Percentiles rank a stretch among this genome's conserved stretches.
phyloP scores from a whole-genome alignment of 2,888 invertebrate species.

The Pseudanteris insignis region DNA sequence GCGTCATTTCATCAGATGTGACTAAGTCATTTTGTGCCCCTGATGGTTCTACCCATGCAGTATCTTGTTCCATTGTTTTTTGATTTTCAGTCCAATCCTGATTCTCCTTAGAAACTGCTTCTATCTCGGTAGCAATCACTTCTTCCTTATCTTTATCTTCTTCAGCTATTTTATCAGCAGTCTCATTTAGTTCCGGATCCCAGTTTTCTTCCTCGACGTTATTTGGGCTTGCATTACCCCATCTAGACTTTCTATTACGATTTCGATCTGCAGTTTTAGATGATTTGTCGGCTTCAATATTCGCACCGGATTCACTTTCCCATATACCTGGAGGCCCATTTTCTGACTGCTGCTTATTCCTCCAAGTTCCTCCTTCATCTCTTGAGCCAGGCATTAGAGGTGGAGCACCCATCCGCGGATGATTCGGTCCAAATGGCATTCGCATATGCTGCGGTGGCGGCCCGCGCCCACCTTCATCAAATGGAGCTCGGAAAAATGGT shows the following conservation, averaged over 20 bases:
- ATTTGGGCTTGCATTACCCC: constrained; percentile 53
- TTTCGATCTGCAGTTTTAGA: constrained; percentile 48
- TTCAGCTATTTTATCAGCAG: too few relatives aligned
- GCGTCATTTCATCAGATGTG: too few relatives aligned
- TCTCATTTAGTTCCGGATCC: too few relatives aligned
- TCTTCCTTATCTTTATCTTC: constrained; percentile 12
- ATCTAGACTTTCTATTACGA: constrained; percentile 57
- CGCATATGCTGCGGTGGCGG: constrained; percentile 53
- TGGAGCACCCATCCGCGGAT: constrained; percentile 48
- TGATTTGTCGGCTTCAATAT: constrained; percentile 44
- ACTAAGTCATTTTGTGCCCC: too few relatives aligned
- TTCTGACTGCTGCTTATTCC: constrained; percentile 45
- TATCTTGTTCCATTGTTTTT: not conserved
- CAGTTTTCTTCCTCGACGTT: constrained; percentile 25
- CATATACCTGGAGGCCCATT: constrained; percentile 50
- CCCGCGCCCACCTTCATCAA: constrained; percentile 50
- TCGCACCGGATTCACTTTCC: constrained; percentile 23
- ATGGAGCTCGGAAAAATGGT: constrained; percentile 58
- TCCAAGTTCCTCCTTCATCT: constrained; percentile 52
- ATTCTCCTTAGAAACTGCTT: not conserved
- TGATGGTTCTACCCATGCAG: not conserved
- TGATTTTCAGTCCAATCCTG: not conserved
- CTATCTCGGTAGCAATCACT: not conserved
- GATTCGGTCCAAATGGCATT: constrained; percentile 50
- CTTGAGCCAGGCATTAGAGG: constrained; percentile 22